phyloP scores from a whole-genome alignment of 37 sponge, comb jelly and placozoan genomes.

The Agelas oroides region DNA sequence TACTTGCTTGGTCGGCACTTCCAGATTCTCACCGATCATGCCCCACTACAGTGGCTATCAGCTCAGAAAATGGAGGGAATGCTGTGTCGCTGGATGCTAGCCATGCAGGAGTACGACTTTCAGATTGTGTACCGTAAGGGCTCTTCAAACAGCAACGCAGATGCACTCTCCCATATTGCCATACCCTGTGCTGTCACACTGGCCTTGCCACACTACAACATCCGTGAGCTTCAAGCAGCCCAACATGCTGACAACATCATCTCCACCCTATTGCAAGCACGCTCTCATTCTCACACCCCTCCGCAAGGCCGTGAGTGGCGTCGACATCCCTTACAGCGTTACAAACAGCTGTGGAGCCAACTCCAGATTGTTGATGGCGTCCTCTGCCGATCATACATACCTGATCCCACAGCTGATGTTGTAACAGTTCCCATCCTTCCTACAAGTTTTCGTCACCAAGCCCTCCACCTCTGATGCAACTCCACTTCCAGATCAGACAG shows the following conservation, averaged over 20 bases:
- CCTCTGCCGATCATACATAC: slow-evolving; percentile 42
- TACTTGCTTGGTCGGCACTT: slow-evolving; percentile 53
- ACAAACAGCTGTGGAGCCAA: slow-evolving; percentile 56
- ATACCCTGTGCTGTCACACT: background rate
- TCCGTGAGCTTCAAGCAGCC: background rate
- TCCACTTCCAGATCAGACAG: no score
- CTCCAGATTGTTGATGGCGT: slow-evolving; percentile 42
- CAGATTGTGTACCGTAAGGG: slow-evolving; percentile 44
- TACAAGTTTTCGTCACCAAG: background rate
- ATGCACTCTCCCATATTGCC: slow-evolving; percentile 47
- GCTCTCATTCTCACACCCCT: background rate
- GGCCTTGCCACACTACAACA: background rate
- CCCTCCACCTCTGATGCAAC: no score
- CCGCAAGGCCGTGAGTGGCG: slow-evolving; percentile 28
- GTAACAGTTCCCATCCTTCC: slow-evolving; percentile 44
- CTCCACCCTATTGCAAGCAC: background rate
- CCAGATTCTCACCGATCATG: slow-evolving; percentile 50
- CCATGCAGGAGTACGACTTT: slow-evolving; percentile 62
- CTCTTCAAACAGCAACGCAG: slow-evolving; percentile 48
- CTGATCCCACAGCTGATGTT: slow-evolving; percentile 4
- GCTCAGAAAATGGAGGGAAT: slow-evolving; percentile 71
- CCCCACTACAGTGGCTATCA: slow-evolving; percentile 48
- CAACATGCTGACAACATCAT: slow-evolving; percentile 1
- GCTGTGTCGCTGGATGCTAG: slow-evolving; percentile 62
- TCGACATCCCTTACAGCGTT: slow-evolving; percentile 34